phyloP scores from a whole-genome alignment of 1,140 invertebrate species.

The Andricus grossulariae region DNA sequence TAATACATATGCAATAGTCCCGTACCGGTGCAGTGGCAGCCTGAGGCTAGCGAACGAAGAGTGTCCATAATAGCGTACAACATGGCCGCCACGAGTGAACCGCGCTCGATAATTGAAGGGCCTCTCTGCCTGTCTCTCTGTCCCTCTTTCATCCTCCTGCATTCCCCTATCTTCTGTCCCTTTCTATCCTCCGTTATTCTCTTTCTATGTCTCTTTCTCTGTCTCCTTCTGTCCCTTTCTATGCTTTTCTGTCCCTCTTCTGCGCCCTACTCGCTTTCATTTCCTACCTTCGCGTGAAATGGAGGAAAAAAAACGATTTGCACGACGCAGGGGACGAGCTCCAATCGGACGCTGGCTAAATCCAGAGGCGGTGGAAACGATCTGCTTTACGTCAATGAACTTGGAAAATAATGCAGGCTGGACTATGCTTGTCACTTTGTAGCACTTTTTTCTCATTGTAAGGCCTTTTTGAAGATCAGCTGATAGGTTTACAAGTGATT shows the following conservation, averaged over 20 bases:
- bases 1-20: conserved; percentile 74
- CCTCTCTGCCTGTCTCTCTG: conserved; percentile 49
- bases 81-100: conserved; percentile 63
- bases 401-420: not conserved
- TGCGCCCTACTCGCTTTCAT: conserved; percentile 31
- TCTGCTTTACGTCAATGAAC: conserved; percentile 26
- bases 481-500: too few relatives aligned
- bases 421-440: not conserved
- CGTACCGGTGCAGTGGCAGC: conserved; percentile 56
- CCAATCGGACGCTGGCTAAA: conserved; percentile 26
- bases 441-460: not conserved
- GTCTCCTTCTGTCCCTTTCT: not conserved
- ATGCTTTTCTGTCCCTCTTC: not conserved
- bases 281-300: conserved; percentile 31
- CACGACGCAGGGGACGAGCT: conserved; percentile 24
- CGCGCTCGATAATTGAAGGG: conserved; percentile 64
- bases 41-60: conserved; percentile 55
- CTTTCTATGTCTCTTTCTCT: conserved; percentile 17
- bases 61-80: conserved; percentile 56
- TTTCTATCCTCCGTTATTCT: conserved; percentile 12
- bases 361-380: conserved; percentile 25
- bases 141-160: conserved; percentile 29
- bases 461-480: too few relatives aligned
- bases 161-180: conserved; percentile 18
- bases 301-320: conserved; percentile 30